Base-by-base conservation (phyloP, 2,113 vertebrate genomes). In the Silurus meridionalis region DNA sequence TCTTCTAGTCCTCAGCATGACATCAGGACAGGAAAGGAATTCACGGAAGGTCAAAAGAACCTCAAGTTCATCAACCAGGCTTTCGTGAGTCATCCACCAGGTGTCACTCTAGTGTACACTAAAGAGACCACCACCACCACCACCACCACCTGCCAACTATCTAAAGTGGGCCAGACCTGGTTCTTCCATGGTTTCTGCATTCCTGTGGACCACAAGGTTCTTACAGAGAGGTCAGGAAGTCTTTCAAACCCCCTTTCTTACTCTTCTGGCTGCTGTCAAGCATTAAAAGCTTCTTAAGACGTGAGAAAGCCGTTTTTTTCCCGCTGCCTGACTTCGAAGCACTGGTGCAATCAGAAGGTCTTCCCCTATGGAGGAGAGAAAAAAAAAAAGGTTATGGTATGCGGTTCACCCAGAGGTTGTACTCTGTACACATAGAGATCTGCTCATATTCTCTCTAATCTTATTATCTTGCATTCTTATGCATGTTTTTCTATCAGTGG, bases 221-320 rank as follows among this genome's bases (percentile, higher is more conserved):
- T 96, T 94, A 97, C 85, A 99, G 95, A 79, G 95, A 97, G 85
- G 94, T 95, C 8, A 99, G 93, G 91, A 99, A 99, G 89, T 95
- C 95, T 93, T 96, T 96, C 87, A 99, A 94, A 84, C 96, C 94
- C 60, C 94, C 89, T 80, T 95, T 96, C 90, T 96, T 94, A 82
- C 53, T 95, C 85, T 93, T 91, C 80, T 94, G 91, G 80, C 91
- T 94, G 89, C 96, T 94, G 88, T 96, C 96, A 83, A 95, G 91
- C 91, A 91, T 91, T 50, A 99, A 96, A 37, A 99, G 93, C 92
- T 94, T 94, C 94, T 96, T 97, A 87, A 99, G 95, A 69, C 95
- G 95, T 84, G 95, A 95, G 82, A 97, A 96, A 19, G 96, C 93
- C 86, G 95, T 97, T 86, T 95, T 97, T 91, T 95, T 94, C 48